These are phyloP conservation scores for Aurelia aurita complex sp. Pacific DNA, from an alignment of 30 jellyfish, hydroid and myxozoan species.

Conservation along the genomic window DNA sequence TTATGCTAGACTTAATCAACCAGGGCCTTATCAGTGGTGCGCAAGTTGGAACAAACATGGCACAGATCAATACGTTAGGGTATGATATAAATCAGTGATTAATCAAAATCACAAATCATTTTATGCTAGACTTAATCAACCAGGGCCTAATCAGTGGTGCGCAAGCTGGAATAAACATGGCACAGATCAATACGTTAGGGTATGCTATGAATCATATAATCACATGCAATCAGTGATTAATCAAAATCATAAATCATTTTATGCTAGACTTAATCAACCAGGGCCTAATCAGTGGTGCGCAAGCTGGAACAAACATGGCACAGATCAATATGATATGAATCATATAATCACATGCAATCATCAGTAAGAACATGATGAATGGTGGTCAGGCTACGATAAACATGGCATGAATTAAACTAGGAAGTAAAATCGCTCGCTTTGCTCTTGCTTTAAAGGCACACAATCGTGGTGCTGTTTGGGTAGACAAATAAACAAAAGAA, in stretches of 20 bases:
- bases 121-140: constrained; percentile 19
- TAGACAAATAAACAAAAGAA: no score
- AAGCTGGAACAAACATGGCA: constrained; percentile 15
- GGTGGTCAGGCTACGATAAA: background rate
- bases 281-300: constrained; percentile 22
- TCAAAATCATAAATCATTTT: no score
- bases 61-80: no score
- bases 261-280: constrained; percentile 20
- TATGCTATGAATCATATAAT: no score
- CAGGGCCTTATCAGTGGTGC: constrained; percentile 29
- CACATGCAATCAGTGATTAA: no score
- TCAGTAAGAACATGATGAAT: background rate
- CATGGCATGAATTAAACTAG: no score
- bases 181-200: no score
- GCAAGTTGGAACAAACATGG: constrained; percentile 33
- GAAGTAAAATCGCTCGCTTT: no score
- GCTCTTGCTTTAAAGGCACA: no score
- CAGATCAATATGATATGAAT: constrained; percentile 10
- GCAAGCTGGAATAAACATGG: constrained; percentile 30
- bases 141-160: constrained; percentile 21
- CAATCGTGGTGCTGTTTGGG: no score
- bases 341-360: background rate
- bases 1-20: constrained; percentile 49
- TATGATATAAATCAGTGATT: no score
- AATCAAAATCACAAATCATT: no score